These are phyloP conservation scores for Thyatira batis DNA, from an alignment of 2,888 invertebrate genomes.

Conservation along the genomic window DNA sequence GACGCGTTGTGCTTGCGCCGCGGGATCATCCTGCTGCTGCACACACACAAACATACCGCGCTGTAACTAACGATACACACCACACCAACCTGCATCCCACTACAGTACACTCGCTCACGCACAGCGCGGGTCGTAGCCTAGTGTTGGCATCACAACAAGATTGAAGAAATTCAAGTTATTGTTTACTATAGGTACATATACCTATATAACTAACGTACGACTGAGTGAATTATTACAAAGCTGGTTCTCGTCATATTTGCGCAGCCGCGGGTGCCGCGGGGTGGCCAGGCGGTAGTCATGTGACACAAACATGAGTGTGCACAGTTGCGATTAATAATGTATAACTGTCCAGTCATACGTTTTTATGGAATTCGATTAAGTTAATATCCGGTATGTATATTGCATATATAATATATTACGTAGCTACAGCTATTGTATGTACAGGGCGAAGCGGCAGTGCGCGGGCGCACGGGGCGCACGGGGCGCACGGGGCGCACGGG, in stretches of 20 bases:
- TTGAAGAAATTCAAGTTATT: too few species aligned
- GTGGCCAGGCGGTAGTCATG: neutral
- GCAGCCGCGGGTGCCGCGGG: neutral
- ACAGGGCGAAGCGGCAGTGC: too few species aligned
- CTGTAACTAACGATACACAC: too few species aligned
- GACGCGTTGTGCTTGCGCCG: conserved; percentile 76
- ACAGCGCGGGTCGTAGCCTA: too few species aligned
- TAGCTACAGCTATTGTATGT: too few species aligned
- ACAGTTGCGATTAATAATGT: neutral
- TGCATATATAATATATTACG: too few species aligned
- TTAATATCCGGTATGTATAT: neutral
- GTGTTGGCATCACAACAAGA: too few species aligned
- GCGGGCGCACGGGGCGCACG: too few species aligned
- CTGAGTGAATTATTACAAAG: neutral
- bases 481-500: too few species aligned
- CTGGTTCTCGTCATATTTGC: neutral
- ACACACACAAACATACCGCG: conserved; percentile 6
- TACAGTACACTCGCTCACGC: neutral
- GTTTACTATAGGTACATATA: too few species aligned
- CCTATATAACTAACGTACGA: neutral
- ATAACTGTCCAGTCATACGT: neutral
- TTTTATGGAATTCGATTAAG: neutral
- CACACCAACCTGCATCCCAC: conserved; percentile 7
- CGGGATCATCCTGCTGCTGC: conserved; percentile 74
- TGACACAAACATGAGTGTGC: neutral